Evolutionary conservation across 2,113 vertebrate species (phyloP).

Genomic region (Rhinoderma darwinii): DNA sequence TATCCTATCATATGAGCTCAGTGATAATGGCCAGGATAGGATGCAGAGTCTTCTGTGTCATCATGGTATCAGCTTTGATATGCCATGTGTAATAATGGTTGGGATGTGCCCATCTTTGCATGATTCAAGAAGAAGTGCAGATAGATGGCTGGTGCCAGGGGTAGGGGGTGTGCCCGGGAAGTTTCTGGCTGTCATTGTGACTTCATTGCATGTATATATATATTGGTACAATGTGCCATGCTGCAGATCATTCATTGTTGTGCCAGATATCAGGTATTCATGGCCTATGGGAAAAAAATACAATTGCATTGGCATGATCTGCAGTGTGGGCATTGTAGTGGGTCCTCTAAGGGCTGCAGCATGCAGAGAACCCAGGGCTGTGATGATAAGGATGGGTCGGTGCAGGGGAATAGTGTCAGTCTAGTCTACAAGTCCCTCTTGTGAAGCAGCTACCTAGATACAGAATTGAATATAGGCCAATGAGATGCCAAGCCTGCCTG

Average conservation of each 20-base stretch:
- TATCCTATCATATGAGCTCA: not conserved
- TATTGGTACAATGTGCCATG: not conserved
- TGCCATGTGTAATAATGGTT: not conserved
- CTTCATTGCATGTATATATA: not conserved
- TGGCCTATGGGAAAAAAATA: not conserved
- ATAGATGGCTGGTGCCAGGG: not conserved
- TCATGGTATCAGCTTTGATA: no score
- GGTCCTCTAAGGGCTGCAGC: not conserved
- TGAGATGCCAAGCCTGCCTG: not conserved
- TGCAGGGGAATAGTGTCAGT: not conserved
- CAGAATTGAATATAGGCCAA: slow-evolving; percentile 42
- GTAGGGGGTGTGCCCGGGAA: slow-evolving; percentile 39
- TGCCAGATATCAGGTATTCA: not conserved
- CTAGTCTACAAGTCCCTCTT: not conserved
- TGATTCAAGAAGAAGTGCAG: not conserved
- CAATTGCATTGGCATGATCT: not conserved
- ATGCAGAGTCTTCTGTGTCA: not conserved
- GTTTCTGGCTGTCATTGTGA: slow-evolving; percentile 10
- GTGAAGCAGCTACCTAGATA: slow-evolving; percentile 50
- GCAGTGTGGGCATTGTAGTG: slow-evolving; percentile 6
- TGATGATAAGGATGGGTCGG: not conserved
- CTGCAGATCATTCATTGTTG: not conserved
- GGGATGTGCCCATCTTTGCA: not conserved
- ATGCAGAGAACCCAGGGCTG: no score
- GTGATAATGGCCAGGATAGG: not conserved